These are phyloP conservation scores for Cynaeus angustus DNA, from an alignment of 2,888 invertebrate species.

Conservation along the genomic window DNA sequence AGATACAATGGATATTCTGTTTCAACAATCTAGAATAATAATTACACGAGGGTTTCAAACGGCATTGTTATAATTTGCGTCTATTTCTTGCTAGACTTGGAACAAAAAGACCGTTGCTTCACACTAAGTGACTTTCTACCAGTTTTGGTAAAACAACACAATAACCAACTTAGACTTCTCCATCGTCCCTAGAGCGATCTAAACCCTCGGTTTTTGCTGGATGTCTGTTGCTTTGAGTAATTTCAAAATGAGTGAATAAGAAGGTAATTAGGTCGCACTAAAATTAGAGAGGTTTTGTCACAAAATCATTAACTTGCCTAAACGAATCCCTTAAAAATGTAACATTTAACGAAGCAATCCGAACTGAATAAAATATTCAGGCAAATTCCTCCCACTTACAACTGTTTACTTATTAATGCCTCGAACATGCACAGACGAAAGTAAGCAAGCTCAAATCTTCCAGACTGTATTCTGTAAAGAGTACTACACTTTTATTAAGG, in stretches of 20 bases:
- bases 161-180: conserved; percentile 24
- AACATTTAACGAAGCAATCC: conserved; percentile 32
- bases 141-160: conserved; percentile 31
- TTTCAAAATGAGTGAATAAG: conserved; percentile 3
- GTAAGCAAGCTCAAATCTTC: not conserved
- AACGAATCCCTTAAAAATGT: conserved; percentile 6
- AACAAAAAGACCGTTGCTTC: conserved; percentile 33
- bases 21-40: conserved; percentile 28
- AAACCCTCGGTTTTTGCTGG: conserved; percentile 21
- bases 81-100: conserved; percentile 37
- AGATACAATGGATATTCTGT: conserved; percentile 13
- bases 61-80: conserved; percentile 36
- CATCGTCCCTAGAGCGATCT: conserved; percentile 19
- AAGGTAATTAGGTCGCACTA: conserved; percentile 8
- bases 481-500: conserved; percentile 34
- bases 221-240: conserved; percentile 14
- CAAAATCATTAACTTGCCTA: too few species aligned
- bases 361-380: conserved; percentile 32
- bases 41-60: conserved; percentile 32
- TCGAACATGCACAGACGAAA: conserved; percentile 1
- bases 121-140: conserved; percentile 36
- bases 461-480: conserved; percentile 5
- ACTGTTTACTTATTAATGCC: conserved; percentile 25
- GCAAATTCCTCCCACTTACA: conserved; percentile 21
- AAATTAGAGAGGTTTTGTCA: too few species aligned